Conservation (phyloP, 2,113 vertebrate species). For the Sterrhoptilus dennistouni region DNA sequence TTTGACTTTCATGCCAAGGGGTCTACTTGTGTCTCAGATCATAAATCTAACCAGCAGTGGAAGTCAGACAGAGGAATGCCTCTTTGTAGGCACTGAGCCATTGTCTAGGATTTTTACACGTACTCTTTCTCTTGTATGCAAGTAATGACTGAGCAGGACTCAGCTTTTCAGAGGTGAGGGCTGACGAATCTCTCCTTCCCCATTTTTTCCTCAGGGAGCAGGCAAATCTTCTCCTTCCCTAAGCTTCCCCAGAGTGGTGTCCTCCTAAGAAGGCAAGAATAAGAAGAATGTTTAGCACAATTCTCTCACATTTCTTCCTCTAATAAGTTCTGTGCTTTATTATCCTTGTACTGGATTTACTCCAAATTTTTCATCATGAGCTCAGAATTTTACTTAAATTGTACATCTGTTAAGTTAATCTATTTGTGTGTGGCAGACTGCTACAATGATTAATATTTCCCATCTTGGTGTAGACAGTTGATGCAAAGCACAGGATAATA, state of each 20-base stretch:
- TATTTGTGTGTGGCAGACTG: background rate
- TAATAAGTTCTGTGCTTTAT: background rate
- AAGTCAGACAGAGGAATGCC: background rate
- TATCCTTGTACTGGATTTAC: background rate
- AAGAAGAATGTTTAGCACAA: background rate
- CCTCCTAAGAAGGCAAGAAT: background rate
- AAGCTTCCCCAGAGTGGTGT: background rate
- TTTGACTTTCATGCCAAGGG: background rate
- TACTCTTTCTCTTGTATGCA: background rate
- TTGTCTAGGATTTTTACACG: background rate
- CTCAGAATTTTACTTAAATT: background rate
- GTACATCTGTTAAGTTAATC: slow-evolving; percentile 34
- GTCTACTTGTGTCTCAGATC: background rate
- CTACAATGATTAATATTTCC: slow-evolving; percentile 34
- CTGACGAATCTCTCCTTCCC: background rate
- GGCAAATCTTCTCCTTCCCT: background rate
- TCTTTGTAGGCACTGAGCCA: background rate
- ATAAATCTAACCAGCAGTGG: background rate
- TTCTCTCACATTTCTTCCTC: background rate
- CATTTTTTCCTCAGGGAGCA: background rate
- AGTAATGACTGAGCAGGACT: background rate
- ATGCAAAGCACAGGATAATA: slow-evolving; percentile 16
- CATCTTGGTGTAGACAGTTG: background rate
- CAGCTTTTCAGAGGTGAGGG: background rate
- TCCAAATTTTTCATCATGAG: background rate